Evolutionary conservation across 2,888 invertebrate species (phyloP), one percentile per base, ranked within the genome.

Genomic region (Megaustenia siamemsis): DNA sequence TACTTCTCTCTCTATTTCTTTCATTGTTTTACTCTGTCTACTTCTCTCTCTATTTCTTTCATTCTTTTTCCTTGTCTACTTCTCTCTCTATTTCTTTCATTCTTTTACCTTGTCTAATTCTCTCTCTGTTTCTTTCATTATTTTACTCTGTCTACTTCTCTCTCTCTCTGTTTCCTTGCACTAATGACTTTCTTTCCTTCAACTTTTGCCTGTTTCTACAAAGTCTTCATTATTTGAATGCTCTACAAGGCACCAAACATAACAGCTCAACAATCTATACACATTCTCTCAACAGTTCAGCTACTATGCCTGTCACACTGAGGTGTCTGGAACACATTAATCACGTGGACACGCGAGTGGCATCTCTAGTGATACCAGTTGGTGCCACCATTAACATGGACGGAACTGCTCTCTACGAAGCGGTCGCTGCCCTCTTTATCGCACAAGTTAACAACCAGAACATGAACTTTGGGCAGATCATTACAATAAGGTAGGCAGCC

Each of bases 331-430:
- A 99, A 94, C 95, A 96, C 76, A 96, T 96, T 87, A 97, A 98
- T 95, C 97, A 94, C 75, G 95, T 99, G 82, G 98, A 99, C 94
- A 96, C 96, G 0, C 96, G 98, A 87, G 97, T 94, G 40, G 97
- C 98, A 5, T 96, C 98, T 88, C 99, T 99, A 93, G 98, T 99
- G 8, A 97, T 98, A 92, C 99, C 99, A 40, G 97, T 99, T 88
- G 99, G 99, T 15, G 98, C 99, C 38, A 98, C 99, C 63, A 98
- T 99, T 94, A 99, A 99, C 95, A 98, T 98, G 98, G 98, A 98
- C 93, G 97, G 97, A 24, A 98, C 98, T 0, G 99, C 99, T 1
- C 95, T 99, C 53, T 99, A 99, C 93, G 99, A 99, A 94, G 98
- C 99, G 0, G 98, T 99, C 10, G 99, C 99, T 0, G 99, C 99